Base-by-base conservation (phyloP, 2,888 invertebrate species). In the Napeogenes inachia region DNA sequence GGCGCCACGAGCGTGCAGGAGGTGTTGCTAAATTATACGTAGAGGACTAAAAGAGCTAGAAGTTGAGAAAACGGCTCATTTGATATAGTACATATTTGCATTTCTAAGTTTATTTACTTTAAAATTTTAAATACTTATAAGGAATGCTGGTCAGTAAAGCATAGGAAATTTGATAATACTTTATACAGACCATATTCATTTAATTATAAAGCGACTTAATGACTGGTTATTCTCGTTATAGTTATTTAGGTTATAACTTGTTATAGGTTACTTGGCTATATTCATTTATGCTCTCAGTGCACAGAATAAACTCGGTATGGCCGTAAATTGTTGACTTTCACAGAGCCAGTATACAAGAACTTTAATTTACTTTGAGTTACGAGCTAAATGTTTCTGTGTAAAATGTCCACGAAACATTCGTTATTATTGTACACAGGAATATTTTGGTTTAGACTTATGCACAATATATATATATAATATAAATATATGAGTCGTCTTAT, bases 1-100 rank as follows among this genome's bases (percentile, higher is more conserved):
- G 53, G 21, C 42, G n/a, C 33, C 58, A 58, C 42, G 30, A 53
- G 12, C 58, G 58, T 8, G 50, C 42, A 53, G 58, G 42, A 42
- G 57, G 57, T 47, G 13, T 4, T n/a, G 33, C 47, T 10, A 35
- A 45, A 45, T 13, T 12, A 57, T 21, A 35, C 35, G 4, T 35
- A 2, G 21, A 21, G 3, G 35, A 35, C 4, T 35, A 35, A 6
- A 5, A 5, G 35, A 35, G 35, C 4, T 35, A 35, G 4, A 35
- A 5, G 4, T 35, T 35, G 35, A 42, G 12, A 42, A 10, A 42
- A 10, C 42, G 42, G 10, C 10, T 6, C 10, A 42, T 42, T 42
- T 10, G 42, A 42, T 42, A 42, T 10, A 42, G 35, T 21, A 21
- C 21, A 6, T 38, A 38, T 38, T 8, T 4, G 38, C 42, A 10